These are phyloP conservation scores for Malurus splendens DNA, from an alignment of 2,797 vertebrate genomes.

Conservation along the genomic window DNA sequence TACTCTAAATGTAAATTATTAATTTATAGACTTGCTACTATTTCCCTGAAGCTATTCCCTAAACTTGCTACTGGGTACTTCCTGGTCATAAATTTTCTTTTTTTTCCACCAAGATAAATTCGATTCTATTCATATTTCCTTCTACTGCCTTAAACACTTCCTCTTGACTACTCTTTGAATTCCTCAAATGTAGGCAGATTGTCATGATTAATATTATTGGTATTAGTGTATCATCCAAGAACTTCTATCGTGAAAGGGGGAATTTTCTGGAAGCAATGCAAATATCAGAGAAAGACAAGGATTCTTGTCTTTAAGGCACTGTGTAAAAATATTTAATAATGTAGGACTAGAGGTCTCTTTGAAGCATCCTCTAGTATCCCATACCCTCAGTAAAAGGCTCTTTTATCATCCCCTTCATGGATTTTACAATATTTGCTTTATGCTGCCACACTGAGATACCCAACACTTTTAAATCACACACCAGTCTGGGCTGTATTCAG, in stretches of 20 bases:
- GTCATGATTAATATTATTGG: not conserved
- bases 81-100: not conserved
- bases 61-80: not conserved
- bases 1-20: not conserved
- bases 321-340: not conserved
- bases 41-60: not conserved
- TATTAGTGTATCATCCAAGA: not conserved
- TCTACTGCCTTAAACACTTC: not conserved
- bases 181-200: not conserved
- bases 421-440: not conserved
- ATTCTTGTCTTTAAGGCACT: not conserved
- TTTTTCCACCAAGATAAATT: not conserved
- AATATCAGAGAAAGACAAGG: not conserved
- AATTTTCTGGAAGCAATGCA: accelerated
- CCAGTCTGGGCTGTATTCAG: too few relatives aligned
- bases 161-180: not conserved
- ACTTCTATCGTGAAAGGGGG: not conserved
- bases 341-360: not conserved
- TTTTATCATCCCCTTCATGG: not conserved
- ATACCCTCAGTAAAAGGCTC: not conserved
- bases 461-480: too few relatives aligned
- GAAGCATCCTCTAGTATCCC: not conserved
- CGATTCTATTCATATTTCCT: not conserved
- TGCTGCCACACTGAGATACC: not conserved
- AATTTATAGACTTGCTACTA: not conserved